Base-by-base conservation (phyloP, 2,113 vertebrate genomes). In the Actenoides hombroni region DNA sequence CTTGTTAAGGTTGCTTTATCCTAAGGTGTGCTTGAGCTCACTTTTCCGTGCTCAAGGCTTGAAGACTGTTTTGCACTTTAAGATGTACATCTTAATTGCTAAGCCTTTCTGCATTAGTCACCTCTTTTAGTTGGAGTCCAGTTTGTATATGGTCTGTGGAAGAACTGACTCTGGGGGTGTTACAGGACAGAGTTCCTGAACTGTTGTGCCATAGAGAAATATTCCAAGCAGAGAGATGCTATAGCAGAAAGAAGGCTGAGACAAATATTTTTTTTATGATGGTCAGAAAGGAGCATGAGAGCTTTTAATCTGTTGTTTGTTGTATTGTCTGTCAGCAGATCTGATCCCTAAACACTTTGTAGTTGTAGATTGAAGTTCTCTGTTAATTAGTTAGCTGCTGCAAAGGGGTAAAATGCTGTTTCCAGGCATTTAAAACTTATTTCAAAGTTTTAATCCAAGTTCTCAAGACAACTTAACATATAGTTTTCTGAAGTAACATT, bases 11-110 rank as follows among this genome's bases (percentile, higher is more conserved):
- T 67, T 67, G 8, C 49, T 65, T 39, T 57, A 26, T 76, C 24
- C 39, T 53, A 0, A 37, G 37, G 37, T 37, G 37, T 37, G 37
- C 37, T 37, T 37, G 37, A 31, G 3, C 0, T 1, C 8, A 12
- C 8, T 5, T 48, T 88, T 60, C 16, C 40, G 6, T 24, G 31
- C 31, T 77, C 23, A 14, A 24, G 24, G 49, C 23, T 76, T 80
- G 31, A 28, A 40, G 69, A 51, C 44, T 20, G 14, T 33, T 64
- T 29, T 59, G 26, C 14, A 4, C 31, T n/a, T 9, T 64, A 39
- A 68, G 7, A 7, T 39, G 16, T 23, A 4, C 7, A 4, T 40
- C 28, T 42, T n/a, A 21, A 39, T 63, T n/a, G 16, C 10, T 49
- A 3, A 33, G 25, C 42, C 13, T 28, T 40, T 56, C 17, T 53